Evolutionary conservation across 1,140 invertebrate species (phyloP), one percentile per base, ranked within the genome.

Genomic region (Drosophila pallidifrons): DNA sequence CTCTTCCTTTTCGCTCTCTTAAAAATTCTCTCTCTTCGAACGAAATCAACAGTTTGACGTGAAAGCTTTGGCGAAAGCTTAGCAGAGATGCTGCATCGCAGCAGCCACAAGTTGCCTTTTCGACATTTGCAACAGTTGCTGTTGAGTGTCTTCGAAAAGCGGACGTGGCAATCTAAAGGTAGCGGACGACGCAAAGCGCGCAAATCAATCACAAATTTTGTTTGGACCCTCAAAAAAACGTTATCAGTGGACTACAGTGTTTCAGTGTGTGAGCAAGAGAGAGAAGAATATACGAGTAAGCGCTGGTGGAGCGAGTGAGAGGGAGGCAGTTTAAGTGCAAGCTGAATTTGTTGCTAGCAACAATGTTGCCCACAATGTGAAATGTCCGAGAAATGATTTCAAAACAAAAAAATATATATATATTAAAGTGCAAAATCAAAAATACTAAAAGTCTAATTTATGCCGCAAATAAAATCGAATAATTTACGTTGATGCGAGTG

Each of bases 31-130:
- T 57, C 35, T 51, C 46, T 75, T 65, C 65, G 38, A 25, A 35
- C 32, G 20, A 32, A 87, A 74, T 89, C 83, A 87, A 87, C 83
- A 87, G 83, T 85, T 87, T 80, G 85, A 72, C 63, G 54, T 71
- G 61, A 78, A 87, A 77, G 75, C 64, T 82, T 55, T 51, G 11
- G 38, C 7, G 47, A 86, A 86, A 86, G 82, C 78, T 81, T 54
- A 32, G 16, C 57, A 49, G 60, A 66, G 81, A 83, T 83, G 81
- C 81, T 77, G 81, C 69, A 71, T 49, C 45, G 61, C 61, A 61
- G 81, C 81, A 75, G 85, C 85, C 77, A 89, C 85, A 90, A 89
- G 85, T 90, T 89, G 86, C 78, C 81, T 85, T 89, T 90, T 81
- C 78, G 86, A 79, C 16, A 70, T 79, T 86, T 89, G 85, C 85